Conservation (phyloP, 2,797 vertebrate species). For the Myripristis murdjan region DNA sequence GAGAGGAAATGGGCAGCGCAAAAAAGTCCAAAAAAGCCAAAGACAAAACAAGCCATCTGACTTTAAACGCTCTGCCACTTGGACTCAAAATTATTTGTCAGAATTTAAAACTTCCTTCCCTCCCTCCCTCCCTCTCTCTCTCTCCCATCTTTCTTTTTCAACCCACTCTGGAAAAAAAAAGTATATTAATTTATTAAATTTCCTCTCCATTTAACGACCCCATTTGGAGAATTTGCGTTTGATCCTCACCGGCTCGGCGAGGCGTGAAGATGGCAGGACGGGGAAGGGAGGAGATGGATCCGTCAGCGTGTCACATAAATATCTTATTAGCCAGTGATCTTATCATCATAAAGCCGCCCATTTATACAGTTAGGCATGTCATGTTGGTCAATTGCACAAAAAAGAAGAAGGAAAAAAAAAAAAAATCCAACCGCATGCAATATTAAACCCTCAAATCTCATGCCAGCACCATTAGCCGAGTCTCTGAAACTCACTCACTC, state of each 20-base stretch:
- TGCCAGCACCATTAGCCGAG: constrained; percentile 84
- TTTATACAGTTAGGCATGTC: constrained; percentile 93
- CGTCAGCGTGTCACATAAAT: constrained; percentile 97
- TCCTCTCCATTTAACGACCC: constrained; percentile 86
- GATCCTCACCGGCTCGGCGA: constrained; percentile 84
- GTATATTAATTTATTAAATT: constrained; percentile 86
- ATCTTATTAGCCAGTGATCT: constrained; percentile 97
- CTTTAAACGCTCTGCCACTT: constrained; percentile 54
- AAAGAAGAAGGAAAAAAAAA: constrained; percentile 72
- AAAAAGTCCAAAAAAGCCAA: constrained; percentile 15
- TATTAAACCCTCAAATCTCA: constrained; percentile 85
- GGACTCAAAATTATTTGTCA: constrained; percentile 52
- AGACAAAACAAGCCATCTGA: constrained; percentile 18
- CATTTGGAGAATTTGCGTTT: constrained; percentile 87
- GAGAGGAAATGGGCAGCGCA: constrained; percentile 29
- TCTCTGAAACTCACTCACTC: constrained; percentile 69
- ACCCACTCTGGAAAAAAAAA: constrained; percentile 30
- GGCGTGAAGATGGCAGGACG: constrained; percentile 81
- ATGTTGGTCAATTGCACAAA: constrained; percentile 89
- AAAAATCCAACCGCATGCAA: constrained; percentile 85
- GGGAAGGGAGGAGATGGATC: constrained; percentile 84
- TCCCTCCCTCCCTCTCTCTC: constrained; percentile 7
- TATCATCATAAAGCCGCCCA: constrained; percentile 95
- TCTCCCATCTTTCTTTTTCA: constrained; percentile 65
- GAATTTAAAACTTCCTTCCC: constrained; percentile 49